Conservation (phyloP, 2,888 invertebrate species). For the Synergus japonicus region DNA sequence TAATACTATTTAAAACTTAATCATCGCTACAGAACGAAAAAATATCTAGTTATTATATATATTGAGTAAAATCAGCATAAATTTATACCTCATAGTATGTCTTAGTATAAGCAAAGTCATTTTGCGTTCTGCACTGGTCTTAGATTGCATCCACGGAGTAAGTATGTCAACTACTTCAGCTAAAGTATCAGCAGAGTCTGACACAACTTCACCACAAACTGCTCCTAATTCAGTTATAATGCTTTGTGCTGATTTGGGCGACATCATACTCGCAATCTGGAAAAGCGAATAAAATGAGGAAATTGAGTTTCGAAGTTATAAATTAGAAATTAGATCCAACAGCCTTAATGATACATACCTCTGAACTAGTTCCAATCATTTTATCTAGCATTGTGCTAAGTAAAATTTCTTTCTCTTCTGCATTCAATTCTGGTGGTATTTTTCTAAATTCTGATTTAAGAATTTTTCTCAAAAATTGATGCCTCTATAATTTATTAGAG, state of each 20-base stretch:
- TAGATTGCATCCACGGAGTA: slow-evolving; percentile 73
- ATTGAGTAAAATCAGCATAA: not conserved
- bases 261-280: slow-evolving; percentile 61
- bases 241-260: slow-evolving; percentile 62
- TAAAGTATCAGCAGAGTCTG: slow-evolving; percentile 68
- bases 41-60: too few species aligned
- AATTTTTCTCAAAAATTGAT: slow-evolving; percentile 43
- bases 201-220: slow-evolving; percentile 68
- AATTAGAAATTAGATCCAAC: too few species aligned
- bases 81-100: slow-evolving; percentile 64
- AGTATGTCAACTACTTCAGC: slow-evolving; percentile 70
- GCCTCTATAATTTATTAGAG: not conserved
- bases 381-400: slow-evolving; percentile 70
- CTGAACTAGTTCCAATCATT: slow-evolving; percentile 68
- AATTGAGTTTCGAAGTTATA: too few species aligned
- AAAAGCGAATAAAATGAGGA: slow-evolving; percentile 7
- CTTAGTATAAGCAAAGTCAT: slow-evolving; percentile 66
- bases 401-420: slow-evolving; percentile 68
- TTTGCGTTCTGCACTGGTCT: slow-evolving; percentile 64
- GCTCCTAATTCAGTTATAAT: slow-evolving; percentile 63
- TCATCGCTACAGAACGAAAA: too few species aligned
- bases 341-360: slow-evolving; percentile 55
- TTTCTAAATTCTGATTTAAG: slow-evolving; percentile 58
- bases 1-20: too few species aligned
- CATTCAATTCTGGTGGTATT: slow-evolving; percentile 66